Base-by-base conservation (phyloP, 2,113 vertebrate genomes). In the Rousettus leschenaultii region DNA sequence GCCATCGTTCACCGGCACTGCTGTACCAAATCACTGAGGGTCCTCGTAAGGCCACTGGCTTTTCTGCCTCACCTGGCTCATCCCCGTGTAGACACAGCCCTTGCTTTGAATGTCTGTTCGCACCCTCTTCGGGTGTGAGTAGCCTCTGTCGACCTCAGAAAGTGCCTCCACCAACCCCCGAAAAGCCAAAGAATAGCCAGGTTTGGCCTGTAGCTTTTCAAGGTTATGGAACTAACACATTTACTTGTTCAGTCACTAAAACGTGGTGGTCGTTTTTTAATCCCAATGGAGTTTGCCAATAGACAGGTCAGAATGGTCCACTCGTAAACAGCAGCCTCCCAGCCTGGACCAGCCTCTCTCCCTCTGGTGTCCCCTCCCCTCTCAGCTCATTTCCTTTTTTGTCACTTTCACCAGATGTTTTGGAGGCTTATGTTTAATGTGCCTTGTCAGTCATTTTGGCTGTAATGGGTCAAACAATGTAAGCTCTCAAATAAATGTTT, bases 1-100 rank as follows among this genome's bases (percentile, higher is more conserved):
- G 61, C 38, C 18, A 51, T 6, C 26, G 3, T 14, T 53, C 65
- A 33, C 38, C 30, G 16, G 6, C 35, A 7, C 19, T 4, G 53
- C 33, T 1, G 14, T 7, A 30, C 26, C 55, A 48, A 53, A 28
- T 30, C 5, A 59, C 35, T 4, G 1, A 55, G 40, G 68, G 33
- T 40, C 30, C 35, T 45, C 21, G 0, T 21, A 6, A 21, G 1
- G 1, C 65, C 10, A 0, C 3, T 0, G 30, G 51, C 30, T 38
- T 40, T 38, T 59, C 45, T 2, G 2, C 53, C 53, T 14, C 2
- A 0, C 14, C 57, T 6, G 0, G 21, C 18, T 13, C 22, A 68
- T 22, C 43, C 38, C 24, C 5, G 19, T 53, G 4, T 16, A 35
- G 38, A 38, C 2, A 8, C 3, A 35, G 48, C 18, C 55, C 48